Evolutionary conservation across 35 echinoderm and acorn worm genomes (phyloP).

Genomic region (Heliocidaris erythrogramma): DNA sequence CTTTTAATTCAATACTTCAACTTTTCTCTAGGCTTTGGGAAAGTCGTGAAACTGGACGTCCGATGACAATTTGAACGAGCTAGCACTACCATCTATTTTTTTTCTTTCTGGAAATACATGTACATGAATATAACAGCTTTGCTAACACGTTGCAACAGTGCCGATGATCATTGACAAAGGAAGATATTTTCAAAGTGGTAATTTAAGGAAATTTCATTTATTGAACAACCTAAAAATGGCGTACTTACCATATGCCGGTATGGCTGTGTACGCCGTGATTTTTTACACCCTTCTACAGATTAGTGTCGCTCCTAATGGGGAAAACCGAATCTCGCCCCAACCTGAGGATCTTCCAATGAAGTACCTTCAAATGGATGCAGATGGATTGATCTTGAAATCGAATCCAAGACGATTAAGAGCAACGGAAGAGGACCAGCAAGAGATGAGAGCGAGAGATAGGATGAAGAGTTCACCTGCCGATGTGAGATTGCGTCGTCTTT

Average conservation of each 20-base stretch:
- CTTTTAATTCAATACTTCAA: neutral
- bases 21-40: neutral
- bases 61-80: no score
- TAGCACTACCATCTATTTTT: no score
- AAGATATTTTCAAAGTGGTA: neutral
- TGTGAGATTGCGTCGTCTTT: neutral
- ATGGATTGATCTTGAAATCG: neutral
- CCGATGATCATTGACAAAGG: neutral
- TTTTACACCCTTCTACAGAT: neutral
- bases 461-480: neutral
- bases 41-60: neutral
- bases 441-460: neutral
- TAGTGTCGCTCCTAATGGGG: neutral
- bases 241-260: neutral
- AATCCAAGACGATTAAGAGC: neutral
- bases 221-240: neutral
- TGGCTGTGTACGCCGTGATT: neutral
- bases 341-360: neutral
- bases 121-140: no score
- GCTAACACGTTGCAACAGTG: no score
- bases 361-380: neutral
- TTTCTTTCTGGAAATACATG: no score
- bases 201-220: neutral
- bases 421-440: neutral
- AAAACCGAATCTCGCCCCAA: neutral